Evolutionary conservation across 2,113 vertebrate genomes (phyloP).

Genomic region (Camarhynchus parvulus): DNA sequence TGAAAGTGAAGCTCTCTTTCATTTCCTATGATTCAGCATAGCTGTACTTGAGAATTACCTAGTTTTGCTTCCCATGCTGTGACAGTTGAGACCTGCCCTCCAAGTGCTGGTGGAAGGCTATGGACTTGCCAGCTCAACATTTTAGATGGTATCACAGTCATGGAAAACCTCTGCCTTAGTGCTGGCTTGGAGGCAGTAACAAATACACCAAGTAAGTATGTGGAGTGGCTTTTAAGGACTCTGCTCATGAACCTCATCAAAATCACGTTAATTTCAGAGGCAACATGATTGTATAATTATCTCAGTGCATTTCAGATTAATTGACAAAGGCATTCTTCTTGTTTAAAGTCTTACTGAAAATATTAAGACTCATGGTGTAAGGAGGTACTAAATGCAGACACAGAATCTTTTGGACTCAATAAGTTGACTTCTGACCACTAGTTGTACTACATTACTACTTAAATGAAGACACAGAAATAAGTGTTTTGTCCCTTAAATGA

Average conservation of each 20-base stretch:
- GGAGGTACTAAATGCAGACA: not conserved
- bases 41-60: not conserved
- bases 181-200: not conserved
- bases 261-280: not conserved
- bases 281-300: not conserved
- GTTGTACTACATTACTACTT: not conserved
- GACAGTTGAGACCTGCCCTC: not conserved
- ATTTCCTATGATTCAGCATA: not conserved
- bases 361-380: not conserved
- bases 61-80: not conserved
- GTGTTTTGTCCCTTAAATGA: not conserved
- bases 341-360: not conserved
- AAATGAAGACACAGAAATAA: not conserved
- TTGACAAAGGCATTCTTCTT: not conserved
- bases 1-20: conserved; percentile 14
- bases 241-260: not conserved
- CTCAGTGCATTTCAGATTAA: not conserved
- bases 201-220: not conserved
- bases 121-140: accelerated
- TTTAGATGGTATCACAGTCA: not conserved
- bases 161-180: not conserved
- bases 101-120: accelerated
- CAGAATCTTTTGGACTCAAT: not conserved
- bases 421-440: not conserved
- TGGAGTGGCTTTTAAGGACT: not conserved